These are phyloP conservation scores for Abrostola triplasia DNA, from an alignment of 2,888 invertebrate species.

Conservation along the genomic window DNA sequence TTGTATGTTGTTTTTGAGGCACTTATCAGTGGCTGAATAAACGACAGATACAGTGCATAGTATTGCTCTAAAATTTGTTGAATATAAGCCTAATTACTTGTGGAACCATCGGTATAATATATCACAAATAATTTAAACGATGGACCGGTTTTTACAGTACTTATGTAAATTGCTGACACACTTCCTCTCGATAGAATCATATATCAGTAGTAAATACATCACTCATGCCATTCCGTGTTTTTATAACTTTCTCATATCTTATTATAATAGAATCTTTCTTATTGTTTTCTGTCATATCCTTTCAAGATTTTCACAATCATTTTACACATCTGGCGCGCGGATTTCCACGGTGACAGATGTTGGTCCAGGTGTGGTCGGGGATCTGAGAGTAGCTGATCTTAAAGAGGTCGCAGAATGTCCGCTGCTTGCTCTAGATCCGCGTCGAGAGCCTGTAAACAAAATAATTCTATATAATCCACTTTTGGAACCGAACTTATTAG, in stretches of 20 bases:
- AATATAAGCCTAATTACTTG: conserved; percentile 76
- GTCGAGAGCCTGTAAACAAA: conserved; percentile 84
- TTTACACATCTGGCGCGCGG: conserved; percentile 90
- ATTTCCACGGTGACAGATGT: conserved; percentile 92
- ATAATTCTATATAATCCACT: conserved; percentile 12
- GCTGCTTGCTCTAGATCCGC: conserved; percentile 93
- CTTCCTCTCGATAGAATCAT: conserved; percentile 25
- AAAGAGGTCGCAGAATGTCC: conserved; percentile 93
- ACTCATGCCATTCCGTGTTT: conserved; percentile 47
- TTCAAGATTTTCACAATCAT: conserved; percentile 23
- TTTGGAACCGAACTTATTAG: conserved; percentile 2
- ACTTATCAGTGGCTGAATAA: conserved; percentile 80
- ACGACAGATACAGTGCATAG: conserved; percentile 71
- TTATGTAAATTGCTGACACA: conserved; percentile 42
- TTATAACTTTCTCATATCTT: conserved; percentile 28
- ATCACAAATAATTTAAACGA: conserved; percentile 84
- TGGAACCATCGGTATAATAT: conserved; percentile 76
- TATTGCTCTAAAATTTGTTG: conserved; percentile 72
- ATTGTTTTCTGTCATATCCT: conserved; percentile 15
- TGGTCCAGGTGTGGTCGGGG: conserved; percentile 80
- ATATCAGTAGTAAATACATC: conserved; percentile 19
- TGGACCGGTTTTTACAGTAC: conserved; percentile 77
- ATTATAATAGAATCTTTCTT: conserved; percentile 19
- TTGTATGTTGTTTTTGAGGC: conserved; percentile 77
- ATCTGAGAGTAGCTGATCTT: conserved; percentile 89